Evolutionary conservation across 2,113 vertebrate species (phyloP).

Genomic region (Uria lomvia): DNA sequence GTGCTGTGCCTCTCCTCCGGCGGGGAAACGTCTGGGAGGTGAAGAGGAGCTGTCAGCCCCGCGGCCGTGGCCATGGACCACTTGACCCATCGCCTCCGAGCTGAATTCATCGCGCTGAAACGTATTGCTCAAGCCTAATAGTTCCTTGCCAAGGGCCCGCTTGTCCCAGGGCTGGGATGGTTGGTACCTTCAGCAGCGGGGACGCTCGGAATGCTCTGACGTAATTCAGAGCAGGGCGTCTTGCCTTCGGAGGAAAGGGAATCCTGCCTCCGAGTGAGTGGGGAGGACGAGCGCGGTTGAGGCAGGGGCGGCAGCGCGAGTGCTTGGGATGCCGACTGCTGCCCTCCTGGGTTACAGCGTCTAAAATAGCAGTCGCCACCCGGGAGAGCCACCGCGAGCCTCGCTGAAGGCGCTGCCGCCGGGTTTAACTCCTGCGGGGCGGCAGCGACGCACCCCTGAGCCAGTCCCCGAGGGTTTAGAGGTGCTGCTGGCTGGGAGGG

Average conservation of each 20-base stretch:
- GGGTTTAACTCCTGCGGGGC: not conserved
- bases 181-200: not conserved
- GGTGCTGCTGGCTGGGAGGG: not conserved
- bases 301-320: not conserved
- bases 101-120: not conserved
- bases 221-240: not conserved
- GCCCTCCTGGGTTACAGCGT: not conserved
- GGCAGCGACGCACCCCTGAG: not conserved
- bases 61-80: too few species aligned
- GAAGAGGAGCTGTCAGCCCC: not conserved
- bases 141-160: not conserved
- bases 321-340: not conserved
- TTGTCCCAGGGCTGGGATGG: not conserved
- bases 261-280: not conserved
- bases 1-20: not conserved
- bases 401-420: not conserved
- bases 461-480: fast-evolving
- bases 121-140: not conserved
- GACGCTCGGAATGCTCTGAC: too few species aligned
- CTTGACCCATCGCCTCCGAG: not conserved
- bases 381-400: not conserved
- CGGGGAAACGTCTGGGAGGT: not conserved
- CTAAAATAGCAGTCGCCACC: not conserved
- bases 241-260: not conserved
- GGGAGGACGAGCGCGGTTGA: not conserved